Evolutionary conservation across 2,797 vertebrate genomes (phyloP), one percentile per base, ranked within the genome.

Genomic region (Tragelaphus eurycerus): DNA sequence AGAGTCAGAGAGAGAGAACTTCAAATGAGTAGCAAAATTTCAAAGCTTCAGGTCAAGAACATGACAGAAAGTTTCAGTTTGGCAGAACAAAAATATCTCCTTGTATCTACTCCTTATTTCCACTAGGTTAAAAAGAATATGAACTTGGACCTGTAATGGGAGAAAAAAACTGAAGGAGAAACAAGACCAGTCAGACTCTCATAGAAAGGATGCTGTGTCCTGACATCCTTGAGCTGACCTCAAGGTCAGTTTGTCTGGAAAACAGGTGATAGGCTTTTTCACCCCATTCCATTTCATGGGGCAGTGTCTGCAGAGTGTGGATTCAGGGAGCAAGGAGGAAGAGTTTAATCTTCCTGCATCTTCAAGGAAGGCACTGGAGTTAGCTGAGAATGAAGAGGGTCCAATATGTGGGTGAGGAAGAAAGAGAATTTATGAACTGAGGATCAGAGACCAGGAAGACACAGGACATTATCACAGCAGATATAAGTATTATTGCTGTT

Each of bases 1-100:
- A 60, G 21, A 92, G 71, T 4, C 10, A 46, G 9, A 90, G 38
- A 86, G 9, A 17, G 4, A 38, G 67, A 84, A 27, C 19, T 48
- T 38, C 17, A 85, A 64, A 57, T 46, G 23, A 85, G 1, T 52
- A 64, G 21, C 31, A 78, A 89, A 82, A 6, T 90, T 38, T 71
- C n/a, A 95, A 91, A 96, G 27, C 31, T 79, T 89, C 7, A 84
- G 83, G 74, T 8, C 9, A 90, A 89, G 55, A 94, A 83, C 31
- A 64, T 14, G 57, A 29, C 12, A 71, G 19, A 60, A 92, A 43
- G 21, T 54, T 23, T 31, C 21, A 94, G 29, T 17, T 86, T 52
- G 10, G 46, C 1, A 90, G 67, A 92, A 64, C 15, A 13, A 57
- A 81, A 13, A 43, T 6, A 76, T 84, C 79, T 91, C 21, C 46